Conservation (phyloP, 2,888 invertebrate species). For the Nudaria mundana region DNA sequence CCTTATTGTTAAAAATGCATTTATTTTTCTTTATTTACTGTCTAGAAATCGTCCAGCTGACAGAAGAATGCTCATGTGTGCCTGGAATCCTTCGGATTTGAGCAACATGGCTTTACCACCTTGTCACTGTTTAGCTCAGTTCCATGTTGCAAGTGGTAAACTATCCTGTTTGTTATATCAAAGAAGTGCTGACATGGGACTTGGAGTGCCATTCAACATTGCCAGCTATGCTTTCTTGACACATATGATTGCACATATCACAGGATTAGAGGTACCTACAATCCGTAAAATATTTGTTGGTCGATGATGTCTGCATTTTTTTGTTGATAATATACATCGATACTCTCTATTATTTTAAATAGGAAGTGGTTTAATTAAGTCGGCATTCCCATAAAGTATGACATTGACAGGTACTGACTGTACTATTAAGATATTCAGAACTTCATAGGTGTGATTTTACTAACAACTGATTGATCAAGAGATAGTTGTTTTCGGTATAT, state of each 20-base stretch:
- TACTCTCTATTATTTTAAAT: too few species aligned
- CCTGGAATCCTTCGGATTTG: slow-evolving; percentile 97
- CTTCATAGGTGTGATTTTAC: too few species aligned
- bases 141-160: slow-evolving; percentile 92
- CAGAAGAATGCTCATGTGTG: slow-evolving; percentile 94
- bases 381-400: too few species aligned
- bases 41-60: slow-evolving; percentile 88
- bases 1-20: too few species aligned
- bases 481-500: too few species aligned
- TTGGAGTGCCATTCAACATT: slow-evolving; percentile 99
- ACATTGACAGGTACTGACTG: too few species aligned
- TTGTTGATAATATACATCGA: too few species aligned
- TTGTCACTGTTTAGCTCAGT: slow-evolving; percentile 97
- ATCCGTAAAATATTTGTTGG: too few species aligned
- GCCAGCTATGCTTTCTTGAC: slow-evolving; percentile 97
- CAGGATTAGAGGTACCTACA: slow-evolving; percentile 93
- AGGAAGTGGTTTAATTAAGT: too few species aligned
- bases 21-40: slow-evolving; percentile 10
- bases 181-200: slow-evolving; percentile 97
- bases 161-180: slow-evolving; percentile 97
- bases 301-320: too few species aligned
- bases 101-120: slow-evolving; percentile 97
- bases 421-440: too few species aligned
- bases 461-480: too few species aligned
- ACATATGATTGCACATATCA: slow-evolving; percentile 97